A percentile compares a stretch with the other conserved stretches of the same genome.
Evolutionary conservation across 2,113 vertebrate genomes (phyloP).

Genomic region (Eptesicus fuscus): DNA sequence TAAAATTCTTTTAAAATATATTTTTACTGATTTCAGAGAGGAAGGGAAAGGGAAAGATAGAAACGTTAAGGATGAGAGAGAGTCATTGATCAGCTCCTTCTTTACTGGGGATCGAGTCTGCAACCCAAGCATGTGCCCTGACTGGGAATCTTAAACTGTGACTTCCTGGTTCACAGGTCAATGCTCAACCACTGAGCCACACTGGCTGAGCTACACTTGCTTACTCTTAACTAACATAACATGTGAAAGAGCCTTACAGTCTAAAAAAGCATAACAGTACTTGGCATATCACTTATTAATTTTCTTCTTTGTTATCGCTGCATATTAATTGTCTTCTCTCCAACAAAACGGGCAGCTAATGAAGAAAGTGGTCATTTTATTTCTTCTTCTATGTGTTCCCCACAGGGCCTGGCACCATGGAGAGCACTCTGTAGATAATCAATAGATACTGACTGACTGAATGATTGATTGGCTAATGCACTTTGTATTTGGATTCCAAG

Average conservation of each 20-base stretch:
- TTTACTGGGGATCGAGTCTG: background rate
- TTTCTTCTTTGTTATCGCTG: constrained; percentile 19
- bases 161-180: background rate
- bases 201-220: background rate
- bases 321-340: constrained; percentile 26
- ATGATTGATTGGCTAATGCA: constrained; percentile 54
- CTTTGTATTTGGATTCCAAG: constrained; percentile 53
- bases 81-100: too few species aligned
- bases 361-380: constrained; percentile 48
- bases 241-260: background rate
- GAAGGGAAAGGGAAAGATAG: background rate
- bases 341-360: background rate
- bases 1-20: too few species aligned
- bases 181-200: background rate
- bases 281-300: background rate
- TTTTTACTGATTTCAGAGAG: background rate
- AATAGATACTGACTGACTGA: constrained; percentile 58
- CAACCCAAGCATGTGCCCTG: background rate
- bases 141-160: too few species aligned
- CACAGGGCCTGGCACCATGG: background rate
- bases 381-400: background rate
- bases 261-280: background rate
- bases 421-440: constrained; percentile 59
- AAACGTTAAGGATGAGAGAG: background rate
- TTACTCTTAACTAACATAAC: constrained; percentile 17